phyloP scores from a whole-genome alignment of 2,113 vertebrate genomes.

The Trematocara nigrifrons region DNA sequence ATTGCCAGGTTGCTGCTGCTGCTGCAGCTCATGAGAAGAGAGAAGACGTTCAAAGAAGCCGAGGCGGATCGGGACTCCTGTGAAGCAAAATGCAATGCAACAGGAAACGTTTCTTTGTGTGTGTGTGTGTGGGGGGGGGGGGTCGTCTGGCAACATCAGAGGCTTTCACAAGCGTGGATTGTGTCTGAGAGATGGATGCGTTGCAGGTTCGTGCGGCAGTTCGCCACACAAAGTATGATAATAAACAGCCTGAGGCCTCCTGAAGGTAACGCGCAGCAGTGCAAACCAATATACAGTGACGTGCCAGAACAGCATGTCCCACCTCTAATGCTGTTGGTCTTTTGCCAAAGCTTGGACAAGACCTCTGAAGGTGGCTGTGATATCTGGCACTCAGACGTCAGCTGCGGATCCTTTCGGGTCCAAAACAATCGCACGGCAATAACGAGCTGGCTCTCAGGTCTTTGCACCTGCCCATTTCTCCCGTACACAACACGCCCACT shows the following conservation, averaged over 20 bases:
- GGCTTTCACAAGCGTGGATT: not conserved
- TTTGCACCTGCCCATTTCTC: not conserved
- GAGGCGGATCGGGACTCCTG: conserved; percentile 22
- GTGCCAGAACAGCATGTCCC: not conserved
- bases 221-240: not conserved
- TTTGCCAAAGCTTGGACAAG: not conserved
- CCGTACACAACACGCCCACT: not conserved
- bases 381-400: not conserved
- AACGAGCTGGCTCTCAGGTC: not conserved
- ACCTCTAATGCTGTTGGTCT: not conserved
- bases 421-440: not conserved
- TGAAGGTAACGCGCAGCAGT: not conserved
- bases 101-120: conserved; percentile 2
- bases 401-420: not conserved
- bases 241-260: not conserved
- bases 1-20: conserved; percentile 64
- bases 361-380: not conserved
- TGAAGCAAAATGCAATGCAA: conserved; percentile 44
- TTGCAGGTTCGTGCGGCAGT: not conserved
- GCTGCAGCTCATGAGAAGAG: conserved; percentile 41
- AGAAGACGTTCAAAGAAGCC: conserved; percentile 56
- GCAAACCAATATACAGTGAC: not conserved
- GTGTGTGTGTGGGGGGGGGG: too few species aligned
- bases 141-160: conserved; percentile 3
- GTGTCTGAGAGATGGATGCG: not conserved